Conservation (phyloP, 92 coral and sea anemone genomes). For the Porites cylindrica region DNA sequence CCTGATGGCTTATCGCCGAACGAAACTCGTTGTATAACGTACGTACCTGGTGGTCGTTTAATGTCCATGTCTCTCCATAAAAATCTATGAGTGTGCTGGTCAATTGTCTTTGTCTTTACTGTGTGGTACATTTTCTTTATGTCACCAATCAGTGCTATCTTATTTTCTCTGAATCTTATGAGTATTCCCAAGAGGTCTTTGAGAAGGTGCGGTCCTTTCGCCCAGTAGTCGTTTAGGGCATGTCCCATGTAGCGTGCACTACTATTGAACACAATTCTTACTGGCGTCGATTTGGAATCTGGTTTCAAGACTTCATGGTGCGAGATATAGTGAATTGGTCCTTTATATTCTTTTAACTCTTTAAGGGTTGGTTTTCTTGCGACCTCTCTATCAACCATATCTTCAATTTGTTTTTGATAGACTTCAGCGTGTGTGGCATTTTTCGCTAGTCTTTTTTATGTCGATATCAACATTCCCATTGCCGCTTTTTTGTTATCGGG, state of each 20-base stretch:
- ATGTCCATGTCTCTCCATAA: not conserved
- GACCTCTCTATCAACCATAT: conserved; percentile 45
- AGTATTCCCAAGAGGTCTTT: conserved; percentile 63
- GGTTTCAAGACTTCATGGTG: conserved; percentile 62
- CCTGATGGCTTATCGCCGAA: conserved; percentile 55
- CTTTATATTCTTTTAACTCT: conserved; percentile 34
- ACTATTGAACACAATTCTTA: conserved; percentile 68
- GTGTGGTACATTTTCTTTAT: conserved; percentile 66
- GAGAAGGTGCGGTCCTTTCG: conserved; percentile 64
- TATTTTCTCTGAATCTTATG: conserved; percentile 64
- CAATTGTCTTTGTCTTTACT: conserved; percentile 21
- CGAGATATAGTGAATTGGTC: conserved; percentile 57
- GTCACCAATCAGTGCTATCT: conserved; percentile 50
- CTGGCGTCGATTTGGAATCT: conserved; percentile 70
- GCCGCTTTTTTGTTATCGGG: conserved; percentile 43
- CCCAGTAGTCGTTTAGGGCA: conserved; percentile 67
- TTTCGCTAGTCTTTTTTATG: conserved; percentile 36
- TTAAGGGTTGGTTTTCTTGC: conserved; percentile 37
- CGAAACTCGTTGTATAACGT: conserved; percentile 45
- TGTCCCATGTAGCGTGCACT: conserved; percentile 63
- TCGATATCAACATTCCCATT: conserved; percentile 6
- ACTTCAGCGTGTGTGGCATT: conserved; percentile 30
- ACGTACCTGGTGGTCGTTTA: conserved; percentile 50
- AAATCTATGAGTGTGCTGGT: not conserved
- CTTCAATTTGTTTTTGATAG: conserved; percentile 49